Conservation (phyloP, 1,140 invertebrate genomes). For the Drosophila virilis region DNA sequence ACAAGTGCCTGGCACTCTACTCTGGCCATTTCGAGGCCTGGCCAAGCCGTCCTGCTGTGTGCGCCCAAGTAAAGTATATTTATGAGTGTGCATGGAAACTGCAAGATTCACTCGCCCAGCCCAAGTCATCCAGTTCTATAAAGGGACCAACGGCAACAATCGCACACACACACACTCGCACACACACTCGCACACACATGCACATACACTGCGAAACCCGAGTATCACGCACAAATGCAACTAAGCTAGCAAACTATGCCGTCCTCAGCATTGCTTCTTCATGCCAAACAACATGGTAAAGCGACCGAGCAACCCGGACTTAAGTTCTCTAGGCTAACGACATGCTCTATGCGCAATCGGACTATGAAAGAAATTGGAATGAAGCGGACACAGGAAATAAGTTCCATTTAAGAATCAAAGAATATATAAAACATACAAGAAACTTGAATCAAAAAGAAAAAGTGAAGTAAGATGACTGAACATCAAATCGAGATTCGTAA, state of each 20-base stretch:
- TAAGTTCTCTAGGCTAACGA: slow-evolving; percentile 3
- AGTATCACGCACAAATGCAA: slow-evolving; percentile 56
- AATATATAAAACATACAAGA: too few relatives aligned
- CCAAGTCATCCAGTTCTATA: slow-evolving; percentile 47
- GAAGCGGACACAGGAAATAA: neutral
- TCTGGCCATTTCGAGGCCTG: slow-evolving; percentile 33
- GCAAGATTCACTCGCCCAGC: slow-evolving; percentile 55
- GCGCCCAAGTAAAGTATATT: slow-evolving; percentile 14
- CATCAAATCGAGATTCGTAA: too few relatives aligned
- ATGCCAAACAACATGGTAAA: slow-evolving; percentile 7
- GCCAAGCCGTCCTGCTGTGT: slow-evolving; percentile 60
- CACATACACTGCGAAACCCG: slow-evolving; percentile 36
- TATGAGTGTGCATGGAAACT: slow-evolving; percentile 27
- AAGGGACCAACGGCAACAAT: slow-evolving; percentile 53
- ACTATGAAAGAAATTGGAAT: neutral
- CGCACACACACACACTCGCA: slow-evolving; percentile 23
- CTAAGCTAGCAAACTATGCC: slow-evolving; percentile 65
- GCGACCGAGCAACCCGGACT: slow-evolving; percentile 25
- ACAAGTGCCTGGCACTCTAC: slow-evolving; percentile 60
- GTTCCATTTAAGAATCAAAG: neutral
- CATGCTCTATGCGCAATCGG: slow-evolving; percentile 12
- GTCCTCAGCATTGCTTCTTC: slow-evolving; percentile 17
- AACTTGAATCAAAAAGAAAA: too few relatives aligned
- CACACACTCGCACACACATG: slow-evolving; percentile 21
- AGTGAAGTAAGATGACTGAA: too few relatives aligned